These are phyloP conservation scores for Bombus balteatus DNA, from an alignment of 1,140 invertebrate genomes.

Conservation along the genomic window DNA sequence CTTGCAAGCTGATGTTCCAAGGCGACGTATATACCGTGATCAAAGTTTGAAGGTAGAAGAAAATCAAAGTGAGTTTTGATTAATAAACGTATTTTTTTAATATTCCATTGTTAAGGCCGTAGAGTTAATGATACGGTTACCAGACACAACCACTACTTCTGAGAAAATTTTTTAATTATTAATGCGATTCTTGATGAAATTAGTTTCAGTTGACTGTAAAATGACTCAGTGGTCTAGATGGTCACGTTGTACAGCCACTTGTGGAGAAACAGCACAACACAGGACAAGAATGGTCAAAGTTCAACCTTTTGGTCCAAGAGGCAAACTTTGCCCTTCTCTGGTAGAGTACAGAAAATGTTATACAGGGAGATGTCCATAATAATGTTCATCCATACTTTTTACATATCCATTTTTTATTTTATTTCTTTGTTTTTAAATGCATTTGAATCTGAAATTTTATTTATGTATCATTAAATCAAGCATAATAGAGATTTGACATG, in stretches of 20 bases:
- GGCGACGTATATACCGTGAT: constrained; percentile 46
- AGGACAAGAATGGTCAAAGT: constrained; percentile 80
- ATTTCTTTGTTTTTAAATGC: background rate
- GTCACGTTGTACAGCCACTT: constrained; percentile 86
- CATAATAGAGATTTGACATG: background rate
- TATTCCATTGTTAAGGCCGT: background rate
- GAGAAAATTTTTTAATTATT: background rate
- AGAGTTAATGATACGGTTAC: background rate
- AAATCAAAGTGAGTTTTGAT: constrained; percentile 57
- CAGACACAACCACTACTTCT: background rate
- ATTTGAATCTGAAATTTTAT: background rate
- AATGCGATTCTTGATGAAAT: background rate
- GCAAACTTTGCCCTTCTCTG: constrained; percentile 71
- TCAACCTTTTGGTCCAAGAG: constrained; percentile 67
- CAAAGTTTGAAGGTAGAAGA: constrained; percentile 48
- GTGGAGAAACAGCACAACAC: constrained; percentile 83
- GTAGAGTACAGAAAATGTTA: constrained; percentile 73
- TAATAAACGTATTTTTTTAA: constrained; percentile 1
- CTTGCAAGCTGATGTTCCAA: constrained; percentile 61
- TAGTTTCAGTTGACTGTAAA: constrained; percentile 82
- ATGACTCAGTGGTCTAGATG: constrained; percentile 86
- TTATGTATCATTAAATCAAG: constrained; percentile 26
- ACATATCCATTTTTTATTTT: constrained; percentile 21
- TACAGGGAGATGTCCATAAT: constrained; percentile 58
- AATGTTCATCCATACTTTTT: constrained; percentile 29